Conservation (phyloP, 2,888 invertebrate genomes). For the Aspidiotus rigidus region DNA sequence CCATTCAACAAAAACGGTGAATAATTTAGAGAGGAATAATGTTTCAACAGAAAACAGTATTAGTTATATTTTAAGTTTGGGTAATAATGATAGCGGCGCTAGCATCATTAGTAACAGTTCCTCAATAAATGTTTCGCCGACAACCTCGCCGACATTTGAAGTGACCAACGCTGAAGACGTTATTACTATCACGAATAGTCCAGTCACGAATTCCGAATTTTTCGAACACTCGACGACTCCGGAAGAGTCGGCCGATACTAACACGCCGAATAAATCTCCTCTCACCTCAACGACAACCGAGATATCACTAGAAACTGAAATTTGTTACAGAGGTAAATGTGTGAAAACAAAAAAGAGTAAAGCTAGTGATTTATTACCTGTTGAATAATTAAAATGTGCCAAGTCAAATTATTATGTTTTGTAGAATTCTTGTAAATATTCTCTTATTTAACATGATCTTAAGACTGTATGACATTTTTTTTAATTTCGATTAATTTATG, state of each 20-base stretch:
- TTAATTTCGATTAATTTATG: conserved; percentile 21
- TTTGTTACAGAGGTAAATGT: conserved; percentile 76
- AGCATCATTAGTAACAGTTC: conserved; percentile 9
- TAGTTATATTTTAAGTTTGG: conserved; percentile 22
- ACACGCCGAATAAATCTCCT: conserved; percentile 45
- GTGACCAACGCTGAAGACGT: conserved; percentile 24
- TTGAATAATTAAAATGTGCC: conserved; percentile 30
- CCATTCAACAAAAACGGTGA: conserved; percentile 20
- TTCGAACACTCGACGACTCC: conserved; percentile 36
- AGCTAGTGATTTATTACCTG: conserved; percentile 36
- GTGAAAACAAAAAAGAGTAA: conserved; percentile 51
- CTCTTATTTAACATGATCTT: conserved; percentile 20
- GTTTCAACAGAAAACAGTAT: conserved; percentile 23
- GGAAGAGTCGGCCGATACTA: conserved; percentile 28
- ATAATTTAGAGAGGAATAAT: conserved; percentile 20
- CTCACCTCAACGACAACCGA: conserved; percentile 73
- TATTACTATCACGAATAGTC: conserved; percentile 40
- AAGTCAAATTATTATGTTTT: conserved; percentile 21
- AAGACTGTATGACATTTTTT: conserved; percentile 24
- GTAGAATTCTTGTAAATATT: conserved; percentile 12
- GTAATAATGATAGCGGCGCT: not conserved
- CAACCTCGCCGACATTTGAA: conserved; percentile 14
- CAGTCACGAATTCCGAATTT: conserved; percentile 39
- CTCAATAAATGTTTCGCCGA: not conserved
- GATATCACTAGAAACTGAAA: conserved; percentile 76